Evolutionary conservation across 2,113 vertebrate species (phyloP).

Genomic region (Panthera tigris): DNA sequence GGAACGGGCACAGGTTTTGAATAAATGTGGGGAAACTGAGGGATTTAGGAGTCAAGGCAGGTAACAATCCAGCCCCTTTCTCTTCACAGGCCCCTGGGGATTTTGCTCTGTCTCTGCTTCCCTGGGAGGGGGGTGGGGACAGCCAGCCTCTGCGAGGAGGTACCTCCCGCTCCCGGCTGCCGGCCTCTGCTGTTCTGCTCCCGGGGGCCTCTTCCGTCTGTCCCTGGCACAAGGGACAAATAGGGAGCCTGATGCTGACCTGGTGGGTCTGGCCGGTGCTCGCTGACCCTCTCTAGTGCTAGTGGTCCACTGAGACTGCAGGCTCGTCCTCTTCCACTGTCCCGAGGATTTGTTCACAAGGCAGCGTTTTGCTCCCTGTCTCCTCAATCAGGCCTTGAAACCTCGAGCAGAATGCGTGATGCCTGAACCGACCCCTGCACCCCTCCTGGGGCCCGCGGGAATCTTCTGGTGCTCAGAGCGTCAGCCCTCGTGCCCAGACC

Average conservation of each 20-base stretch:
- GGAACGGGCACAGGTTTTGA: too few relatives aligned
- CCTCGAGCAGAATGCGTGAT: not conserved
- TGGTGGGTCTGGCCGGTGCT: not conserved
- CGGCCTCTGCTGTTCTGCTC: not conserved
- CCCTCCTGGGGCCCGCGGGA: not conserved
- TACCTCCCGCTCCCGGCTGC: fast-evolving
- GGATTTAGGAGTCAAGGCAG: not conserved
- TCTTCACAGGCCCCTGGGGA: not conserved
- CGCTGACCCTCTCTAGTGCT: not conserved
- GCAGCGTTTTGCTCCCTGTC: not conserved
- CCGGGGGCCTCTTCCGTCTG: not conserved
- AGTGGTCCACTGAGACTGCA: not conserved
- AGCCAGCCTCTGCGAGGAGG: not conserved
- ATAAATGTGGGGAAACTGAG: not conserved
- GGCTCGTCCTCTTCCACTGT: not conserved
- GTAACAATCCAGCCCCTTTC: not conserved
- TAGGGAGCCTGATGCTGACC: too few relatives aligned
- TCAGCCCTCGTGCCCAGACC: fast-evolving
- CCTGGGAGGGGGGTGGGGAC: not conserved
- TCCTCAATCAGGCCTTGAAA: not conserved
- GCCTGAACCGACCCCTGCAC: not conserved
- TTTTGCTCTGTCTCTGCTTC: not conserved
- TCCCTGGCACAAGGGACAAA: not conserved
- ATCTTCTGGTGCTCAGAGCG: not conserved
- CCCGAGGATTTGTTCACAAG: not conserved